Percentiles rank a stretch among this genome's conserved stretches.
Evolutionary conservation across 2,888 invertebrate species (phyloP).

Genomic region (Biston betularia): DNA sequence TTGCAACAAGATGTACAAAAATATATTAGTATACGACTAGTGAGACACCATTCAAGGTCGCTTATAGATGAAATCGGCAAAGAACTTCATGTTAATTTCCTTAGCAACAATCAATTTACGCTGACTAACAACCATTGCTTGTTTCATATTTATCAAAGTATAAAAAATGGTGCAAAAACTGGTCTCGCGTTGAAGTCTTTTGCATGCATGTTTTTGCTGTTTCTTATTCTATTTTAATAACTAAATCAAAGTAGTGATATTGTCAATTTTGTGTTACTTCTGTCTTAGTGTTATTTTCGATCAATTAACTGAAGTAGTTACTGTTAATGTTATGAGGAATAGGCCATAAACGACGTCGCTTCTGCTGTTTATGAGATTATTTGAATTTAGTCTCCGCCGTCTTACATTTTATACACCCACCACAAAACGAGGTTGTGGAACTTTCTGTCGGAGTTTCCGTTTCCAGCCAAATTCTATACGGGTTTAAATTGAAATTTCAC

Average conservation of each 20-base stretch:
- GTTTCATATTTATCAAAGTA: background rate
- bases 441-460: too few relatives aligned
- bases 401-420: too few relatives aligned
- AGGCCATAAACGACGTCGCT: too few relatives aligned
- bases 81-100: background rate
- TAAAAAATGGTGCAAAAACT: constrained; percentile 19
- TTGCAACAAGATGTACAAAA: background rate
- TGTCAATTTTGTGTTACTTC: background rate
- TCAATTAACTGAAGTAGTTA: too few relatives aligned
- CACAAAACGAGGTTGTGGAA: too few relatives aligned
- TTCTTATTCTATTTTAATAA: background rate
- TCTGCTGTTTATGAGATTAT: too few relatives aligned
- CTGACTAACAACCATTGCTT: background rate
- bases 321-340: too few relatives aligned
- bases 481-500: too few relatives aligned
- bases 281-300: too few relatives aligned
- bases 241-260: background rate
- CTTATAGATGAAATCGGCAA: background rate
- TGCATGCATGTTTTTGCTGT: constrained; percentile 1
- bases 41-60: background rate
- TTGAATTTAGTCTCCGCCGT: too few relatives aligned
- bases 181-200: constrained; percentile 26
- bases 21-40: background rate
- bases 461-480: too few relatives aligned
- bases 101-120: constrained; percentile 14